phyloP scores from a whole-genome alignment of 2,888 invertebrate genomes.

The Eledona agricola region DNA sequence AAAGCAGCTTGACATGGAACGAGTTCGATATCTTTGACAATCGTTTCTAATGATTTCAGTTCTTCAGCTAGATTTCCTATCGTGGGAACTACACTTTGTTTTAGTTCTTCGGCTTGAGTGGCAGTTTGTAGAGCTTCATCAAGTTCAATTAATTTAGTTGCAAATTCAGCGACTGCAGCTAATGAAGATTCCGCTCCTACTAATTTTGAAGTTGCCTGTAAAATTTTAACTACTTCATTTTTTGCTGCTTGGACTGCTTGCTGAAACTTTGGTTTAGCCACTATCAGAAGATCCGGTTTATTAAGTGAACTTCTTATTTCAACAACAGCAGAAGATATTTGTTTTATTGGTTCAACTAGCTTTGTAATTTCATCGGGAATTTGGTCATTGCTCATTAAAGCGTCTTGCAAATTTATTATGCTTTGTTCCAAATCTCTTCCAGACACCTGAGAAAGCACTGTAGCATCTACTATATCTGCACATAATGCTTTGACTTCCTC shows the following conservation, averaged over 20 bases:
- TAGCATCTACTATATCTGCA: background rate
- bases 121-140: too few species aligned
- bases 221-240: conserved; percentile 26
- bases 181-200: conserved; percentile 30
- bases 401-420: conserved; percentile 20
- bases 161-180: conserved; percentile 34
- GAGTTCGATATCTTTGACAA: conserved; percentile 23
- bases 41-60: conserved; percentile 31
- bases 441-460: conserved; percentile 6
- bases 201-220: conserved; percentile 15
- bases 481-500: conserved; percentile 3
- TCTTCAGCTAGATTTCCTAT: conserved; percentile 17
- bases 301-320: conserved; percentile 17
- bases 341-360: conserved; percentile 3
- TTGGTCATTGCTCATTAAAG: conserved; percentile 6
- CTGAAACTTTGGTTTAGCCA: conserved; percentile 35
- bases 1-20: conserved; percentile 44
- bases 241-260: conserved; percentile 37
- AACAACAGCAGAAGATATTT: conserved; percentile 31
- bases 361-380: background rate
- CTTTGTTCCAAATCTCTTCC: conserved; percentile 17
- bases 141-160: conserved; percentile 24
- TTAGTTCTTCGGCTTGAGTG: background rate
- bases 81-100: conserved; percentile 20
- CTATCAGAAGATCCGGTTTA: conserved; percentile 36